These are phyloP conservation scores for Macaria liturata DNA, from an alignment of 2,888 invertebrate genomes.

Conservation along the genomic window DNA sequence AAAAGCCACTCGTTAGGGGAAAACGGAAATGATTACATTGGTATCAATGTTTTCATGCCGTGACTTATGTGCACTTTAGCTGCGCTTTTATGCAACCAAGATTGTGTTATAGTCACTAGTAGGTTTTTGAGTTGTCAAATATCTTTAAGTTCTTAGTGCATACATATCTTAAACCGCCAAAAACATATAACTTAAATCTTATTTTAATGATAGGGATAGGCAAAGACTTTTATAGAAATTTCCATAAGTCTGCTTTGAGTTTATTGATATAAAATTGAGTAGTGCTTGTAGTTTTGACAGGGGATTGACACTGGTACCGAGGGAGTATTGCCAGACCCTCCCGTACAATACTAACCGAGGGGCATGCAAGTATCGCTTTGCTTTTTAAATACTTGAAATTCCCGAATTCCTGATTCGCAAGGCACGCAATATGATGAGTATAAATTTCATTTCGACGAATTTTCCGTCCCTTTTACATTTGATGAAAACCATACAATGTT, in stretches of 20 bases:
- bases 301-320: slow-evolving; percentile 21
- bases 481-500: slow-evolving; percentile 47
- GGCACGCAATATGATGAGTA: slow-evolving; percentile 74
- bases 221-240: too few species aligned
- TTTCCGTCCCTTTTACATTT: slow-evolving; percentile 54
- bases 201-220: too few species aligned
- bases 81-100: too few species aligned
- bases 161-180: too few species aligned
- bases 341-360: slow-evolving; percentile 52
- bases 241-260: too few species aligned
- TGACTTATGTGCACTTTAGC: slow-evolving; percentile 5
- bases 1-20: slow-evolving; percentile 62
- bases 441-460: slow-evolving; percentile 63
- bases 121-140: too few species aligned
- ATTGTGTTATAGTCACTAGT: too few species aligned
- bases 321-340: slow-evolving; percentile 41
- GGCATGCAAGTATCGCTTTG: slow-evolving; percentile 45
- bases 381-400: slow-evolving; percentile 70
- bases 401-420: slow-evolving; percentile 62
- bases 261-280: slow-evolving; percentile 1
- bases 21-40: slow-evolving; percentile 70
- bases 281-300: slow-evolving; percentile 11
- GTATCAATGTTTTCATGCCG: slow-evolving; percentile 56
- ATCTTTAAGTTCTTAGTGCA: too few species aligned
- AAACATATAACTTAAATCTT: too few species aligned